A percentile compares a stretch with the other conserved stretches of the same genome.
Conservation (phyloP, 2,888 invertebrate genomes). For the Serrognathus titanus region DNA sequence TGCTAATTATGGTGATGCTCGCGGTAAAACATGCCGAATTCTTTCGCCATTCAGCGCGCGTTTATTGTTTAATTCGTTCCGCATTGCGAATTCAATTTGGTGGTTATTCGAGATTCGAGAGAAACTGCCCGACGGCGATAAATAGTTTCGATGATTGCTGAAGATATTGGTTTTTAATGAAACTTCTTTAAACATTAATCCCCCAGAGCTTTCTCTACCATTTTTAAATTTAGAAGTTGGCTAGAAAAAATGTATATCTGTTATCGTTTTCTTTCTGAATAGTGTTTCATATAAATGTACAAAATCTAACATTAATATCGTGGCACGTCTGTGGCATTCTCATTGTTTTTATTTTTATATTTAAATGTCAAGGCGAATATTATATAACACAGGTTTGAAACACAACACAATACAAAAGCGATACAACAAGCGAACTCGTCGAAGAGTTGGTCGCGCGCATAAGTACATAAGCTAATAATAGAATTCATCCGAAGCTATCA, state of each 20-base stretch:
- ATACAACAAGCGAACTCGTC: not conserved
- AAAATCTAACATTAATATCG: not conserved
- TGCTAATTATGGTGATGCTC: constrained; percentile 17
- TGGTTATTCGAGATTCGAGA: too few species aligned
- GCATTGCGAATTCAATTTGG: too few species aligned
- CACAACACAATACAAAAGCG: not conserved
- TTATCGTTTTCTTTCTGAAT: too few species aligned
- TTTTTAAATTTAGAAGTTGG: too few species aligned
- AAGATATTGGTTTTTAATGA: too few species aligned
- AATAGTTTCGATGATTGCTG: too few species aligned
- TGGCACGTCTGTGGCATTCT: constrained; percentile 5
- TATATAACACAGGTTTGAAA: constrained; percentile 12
- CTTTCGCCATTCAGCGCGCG: not conserved
- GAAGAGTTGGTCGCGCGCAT: not conserved
- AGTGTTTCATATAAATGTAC: too few species aligned
- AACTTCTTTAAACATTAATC: too few species aligned
- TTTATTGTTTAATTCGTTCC: not conserved
- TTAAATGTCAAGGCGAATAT: constrained; percentile 16
- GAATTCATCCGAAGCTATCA: constrained; percentile 9
- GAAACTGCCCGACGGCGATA: too few species aligned
- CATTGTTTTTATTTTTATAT: constrained; percentile 11
- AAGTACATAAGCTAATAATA: constrained; percentile 12
- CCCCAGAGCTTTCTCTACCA: too few species aligned
- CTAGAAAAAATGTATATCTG: too few species aligned
- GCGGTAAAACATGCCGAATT: not conserved